Percentiles rank a stretch among this genome's conserved stretches.
phyloP scores from a whole-genome alignment of 1,140 invertebrate species.

The Trypoxylus dichotomus region DNA sequence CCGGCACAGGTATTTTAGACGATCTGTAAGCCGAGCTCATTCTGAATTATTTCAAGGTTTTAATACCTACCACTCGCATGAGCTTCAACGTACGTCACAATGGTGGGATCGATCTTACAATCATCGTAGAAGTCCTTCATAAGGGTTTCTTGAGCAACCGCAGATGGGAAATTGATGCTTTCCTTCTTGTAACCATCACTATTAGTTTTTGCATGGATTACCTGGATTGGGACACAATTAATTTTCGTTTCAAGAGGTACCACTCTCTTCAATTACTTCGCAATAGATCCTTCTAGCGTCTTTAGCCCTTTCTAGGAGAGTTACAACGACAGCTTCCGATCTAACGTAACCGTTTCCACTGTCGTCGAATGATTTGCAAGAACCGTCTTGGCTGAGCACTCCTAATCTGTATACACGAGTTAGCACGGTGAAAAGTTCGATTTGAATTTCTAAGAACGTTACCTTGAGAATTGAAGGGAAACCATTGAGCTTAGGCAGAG shows the following conservation, averaged over 20 bases:
- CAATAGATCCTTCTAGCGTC: constrained; percentile 76
- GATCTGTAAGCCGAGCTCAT: no score
- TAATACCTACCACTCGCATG: constrained; percentile 64
- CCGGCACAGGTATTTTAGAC: no score
- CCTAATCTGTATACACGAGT: constrained; percentile 63
- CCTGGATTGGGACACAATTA: no score
- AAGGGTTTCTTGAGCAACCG: constrained; percentile 75
- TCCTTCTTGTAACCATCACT: constrained; percentile 75
- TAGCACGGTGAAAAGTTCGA: not conserved
- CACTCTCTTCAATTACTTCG: constrained; percentile 34
- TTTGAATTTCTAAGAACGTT: constrained; percentile 33
- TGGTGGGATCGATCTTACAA: constrained; percentile 60
- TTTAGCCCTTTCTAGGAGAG: constrained; percentile 81
- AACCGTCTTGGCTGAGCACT: constrained; percentile 82
- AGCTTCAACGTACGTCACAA: constrained; percentile 70
- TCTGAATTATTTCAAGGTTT: not conserved
- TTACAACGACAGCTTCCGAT: constrained; percentile 74
- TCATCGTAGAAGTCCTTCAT: constrained; percentile 69
- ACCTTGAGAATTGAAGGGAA: constrained; percentile 78
- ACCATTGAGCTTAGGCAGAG: constrained; percentile 84
- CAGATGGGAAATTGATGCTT: constrained; percentile 91
- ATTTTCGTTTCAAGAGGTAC: no score
- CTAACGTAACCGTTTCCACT: constrained; percentile 75
- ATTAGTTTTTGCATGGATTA: constrained; percentile 65
- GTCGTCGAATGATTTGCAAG: constrained; percentile 88